phyloP scores from a whole-genome alignment of 2,888 invertebrate genomes.

The Pimpla rufipes region DNA sequence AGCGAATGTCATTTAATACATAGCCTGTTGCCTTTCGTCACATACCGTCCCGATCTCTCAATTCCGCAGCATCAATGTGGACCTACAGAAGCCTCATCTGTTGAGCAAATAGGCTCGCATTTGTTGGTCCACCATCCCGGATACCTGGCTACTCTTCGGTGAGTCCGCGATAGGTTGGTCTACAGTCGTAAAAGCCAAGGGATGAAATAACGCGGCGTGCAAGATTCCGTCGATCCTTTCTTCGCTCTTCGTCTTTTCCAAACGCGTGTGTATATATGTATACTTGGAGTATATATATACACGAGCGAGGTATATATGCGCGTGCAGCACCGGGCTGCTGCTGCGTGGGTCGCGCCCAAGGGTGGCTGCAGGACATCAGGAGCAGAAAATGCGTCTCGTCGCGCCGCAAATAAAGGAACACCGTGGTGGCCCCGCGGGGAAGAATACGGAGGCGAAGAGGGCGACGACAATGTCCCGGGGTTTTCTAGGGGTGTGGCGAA shows the following conservation, averaged over 20 bases:
- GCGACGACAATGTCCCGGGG: constrained; percentile 68
- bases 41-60: not conserved
- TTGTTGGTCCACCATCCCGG: constrained; percentile 78
- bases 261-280: not conserved
- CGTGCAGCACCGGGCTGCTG: constrained; percentile 69
- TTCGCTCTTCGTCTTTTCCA: constrained; percentile 22
- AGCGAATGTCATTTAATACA: not conserved
- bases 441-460: constrained; percentile 59
- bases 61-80: constrained; percentile 34
- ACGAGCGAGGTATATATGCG: constrained; percentile 28
- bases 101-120: constrained; percentile 79
- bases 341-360: constrained; percentile 36
- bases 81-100: constrained; percentile 70
- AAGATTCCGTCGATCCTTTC: constrained; percentile 46
- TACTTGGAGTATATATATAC: not conserved
- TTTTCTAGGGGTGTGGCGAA: constrained; percentile 75
- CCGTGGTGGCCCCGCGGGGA: constrained; percentile 55
- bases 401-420: constrained; percentile 57
- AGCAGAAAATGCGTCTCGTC: constrained; percentile 64
- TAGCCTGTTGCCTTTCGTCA: not conserved
- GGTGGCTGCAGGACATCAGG: constrained; percentile 51
- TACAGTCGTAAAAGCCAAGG: constrained; percentile 67
- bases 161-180: constrained; percentile 45
- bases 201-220: constrained; percentile 65
- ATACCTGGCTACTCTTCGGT: constrained; percentile 59